A percentile compares a stretch with the other conserved stretches of the same genome.
Conservation (phyloP, 2,888 invertebrate species). For the Odontothrips loti region DNA sequence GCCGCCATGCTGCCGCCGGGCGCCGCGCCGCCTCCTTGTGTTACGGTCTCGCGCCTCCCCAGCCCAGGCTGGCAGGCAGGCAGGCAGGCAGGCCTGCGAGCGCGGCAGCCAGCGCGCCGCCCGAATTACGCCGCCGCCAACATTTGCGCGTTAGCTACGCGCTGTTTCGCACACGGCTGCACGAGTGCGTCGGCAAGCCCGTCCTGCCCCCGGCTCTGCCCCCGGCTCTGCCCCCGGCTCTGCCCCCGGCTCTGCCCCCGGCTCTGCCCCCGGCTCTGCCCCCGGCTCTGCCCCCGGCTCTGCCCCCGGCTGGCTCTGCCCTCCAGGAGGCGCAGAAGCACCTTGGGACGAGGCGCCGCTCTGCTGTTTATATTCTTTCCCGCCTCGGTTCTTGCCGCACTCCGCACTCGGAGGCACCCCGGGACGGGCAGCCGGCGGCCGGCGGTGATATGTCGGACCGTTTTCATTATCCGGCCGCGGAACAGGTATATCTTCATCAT, state of each 20-base stretch:
- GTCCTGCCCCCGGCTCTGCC: background rate
- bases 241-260: background rate
- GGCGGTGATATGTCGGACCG: background rate
- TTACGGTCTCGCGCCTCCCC: slow-evolving; percentile 6
- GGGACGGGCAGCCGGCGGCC: background rate
- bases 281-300: too few species aligned
- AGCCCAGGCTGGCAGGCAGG: background rate
- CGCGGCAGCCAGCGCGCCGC: too few species aligned
- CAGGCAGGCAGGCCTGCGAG: background rate
- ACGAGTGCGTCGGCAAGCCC: background rate
- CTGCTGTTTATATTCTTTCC: background rate
- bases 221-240: background rate
- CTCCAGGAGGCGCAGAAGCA: too few species aligned
- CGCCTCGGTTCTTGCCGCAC: background rate
- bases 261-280: too few species aligned
- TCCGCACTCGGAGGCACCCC: background rate
- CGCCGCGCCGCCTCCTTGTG: background rate
- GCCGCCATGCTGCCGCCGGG: background rate
- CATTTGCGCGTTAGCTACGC: slow-evolving; percentile 11
- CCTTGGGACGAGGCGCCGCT: too few species aligned
- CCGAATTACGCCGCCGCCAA: background rate
- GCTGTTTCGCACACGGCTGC: background rate
- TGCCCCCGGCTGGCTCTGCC: too few species aligned
- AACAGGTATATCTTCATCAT: slow-evolving; percentile 17
- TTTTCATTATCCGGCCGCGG: slow-evolving; percentile 13